Conservation (phyloP, 2,888 invertebrate species). For the Crossocerus cetratus region DNA sequence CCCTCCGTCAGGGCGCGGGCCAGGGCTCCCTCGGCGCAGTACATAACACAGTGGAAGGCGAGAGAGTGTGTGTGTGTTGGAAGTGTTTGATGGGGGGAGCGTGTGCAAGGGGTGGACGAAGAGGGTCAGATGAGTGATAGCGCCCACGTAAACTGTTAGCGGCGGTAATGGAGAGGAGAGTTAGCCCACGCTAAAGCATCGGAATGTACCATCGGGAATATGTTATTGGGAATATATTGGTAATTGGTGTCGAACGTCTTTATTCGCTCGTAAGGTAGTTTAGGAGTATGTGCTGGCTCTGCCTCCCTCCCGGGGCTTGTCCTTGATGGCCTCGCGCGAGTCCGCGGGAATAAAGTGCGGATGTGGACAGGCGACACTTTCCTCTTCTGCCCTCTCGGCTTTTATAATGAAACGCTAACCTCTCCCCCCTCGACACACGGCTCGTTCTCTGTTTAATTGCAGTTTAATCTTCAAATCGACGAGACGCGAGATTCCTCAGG, state of each 20-base stretch:
- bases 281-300: too few relatives aligned
- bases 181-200: not conserved
- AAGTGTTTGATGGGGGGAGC: not conserved
- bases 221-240: conserved; percentile 3
- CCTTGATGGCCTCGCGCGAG: too few relatives aligned
- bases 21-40: not conserved
- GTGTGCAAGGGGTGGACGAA: not conserved
- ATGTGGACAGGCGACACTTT: conserved; percentile 11
- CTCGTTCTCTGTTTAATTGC: conserved; percentile 35
- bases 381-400: not conserved
- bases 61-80: too few relatives aligned
- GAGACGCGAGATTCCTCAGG: conserved; percentile 2
- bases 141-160: conserved; percentile 3
- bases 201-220: not conserved
- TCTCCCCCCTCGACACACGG: not conserved
- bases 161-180: not conserved
- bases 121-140: not conserved
- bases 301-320: too few relatives aligned
- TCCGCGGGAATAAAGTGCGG: not conserved
- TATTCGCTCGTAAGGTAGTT: conserved; percentile 4
- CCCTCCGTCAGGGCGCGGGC: not conserved
- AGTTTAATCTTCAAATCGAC: conserved; percentile 39
- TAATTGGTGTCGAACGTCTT: conserved; percentile 2
- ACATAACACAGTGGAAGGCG: too few relatives aligned
- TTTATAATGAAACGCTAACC: conserved; percentile 12